phyloP scores from a whole-genome alignment of 2,797 vertebrate genomes.

The Knipowitschia caucasica region DNA sequence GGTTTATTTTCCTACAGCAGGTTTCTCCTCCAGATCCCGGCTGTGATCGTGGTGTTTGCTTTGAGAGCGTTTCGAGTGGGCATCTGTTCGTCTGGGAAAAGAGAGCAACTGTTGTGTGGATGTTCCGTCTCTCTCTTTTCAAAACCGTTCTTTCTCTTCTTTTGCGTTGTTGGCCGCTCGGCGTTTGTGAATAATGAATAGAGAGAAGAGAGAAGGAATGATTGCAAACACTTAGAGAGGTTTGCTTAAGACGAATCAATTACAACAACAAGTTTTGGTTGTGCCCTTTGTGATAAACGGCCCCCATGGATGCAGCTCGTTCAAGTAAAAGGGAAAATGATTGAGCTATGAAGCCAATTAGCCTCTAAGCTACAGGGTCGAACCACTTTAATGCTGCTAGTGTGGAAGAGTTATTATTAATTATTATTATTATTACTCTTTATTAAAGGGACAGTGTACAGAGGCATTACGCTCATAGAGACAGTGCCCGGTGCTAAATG shows the following conservation, averaged over 20 bases:
- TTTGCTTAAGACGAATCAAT: no score
- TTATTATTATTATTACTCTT: no score
- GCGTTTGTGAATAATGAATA: constrained; percentile 67
- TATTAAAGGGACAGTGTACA: no score
- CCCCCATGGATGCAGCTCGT: constrained; percentile 5
- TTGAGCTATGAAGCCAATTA: not conserved
- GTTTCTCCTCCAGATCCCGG: constrained; percentile 8
- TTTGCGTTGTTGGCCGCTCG: constrained; percentile 27
- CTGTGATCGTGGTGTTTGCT: constrained; percentile 15
- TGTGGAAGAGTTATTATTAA: no score
- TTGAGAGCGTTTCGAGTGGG: constrained; percentile 38
- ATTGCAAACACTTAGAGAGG: constrained; percentile 52
- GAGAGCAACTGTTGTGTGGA: constrained; percentile 32
- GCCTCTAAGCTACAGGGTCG: no score
- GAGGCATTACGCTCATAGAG: no score
- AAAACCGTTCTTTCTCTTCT: constrained; percentile 40
- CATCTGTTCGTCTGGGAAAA: constrained; percentile 61
- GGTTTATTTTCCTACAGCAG: constrained; percentile 27
- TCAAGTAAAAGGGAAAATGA: constrained; percentile 8
- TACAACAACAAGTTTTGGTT: no score
- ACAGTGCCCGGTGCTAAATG: no score
- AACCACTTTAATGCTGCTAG: not conserved
- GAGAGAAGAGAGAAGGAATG: no score
- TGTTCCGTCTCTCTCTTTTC: constrained; percentile 53
- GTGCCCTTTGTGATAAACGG: constrained; percentile 20